Conservation (phyloP, 2,888 invertebrate genomes). For the Quadriops clusia region DNA sequence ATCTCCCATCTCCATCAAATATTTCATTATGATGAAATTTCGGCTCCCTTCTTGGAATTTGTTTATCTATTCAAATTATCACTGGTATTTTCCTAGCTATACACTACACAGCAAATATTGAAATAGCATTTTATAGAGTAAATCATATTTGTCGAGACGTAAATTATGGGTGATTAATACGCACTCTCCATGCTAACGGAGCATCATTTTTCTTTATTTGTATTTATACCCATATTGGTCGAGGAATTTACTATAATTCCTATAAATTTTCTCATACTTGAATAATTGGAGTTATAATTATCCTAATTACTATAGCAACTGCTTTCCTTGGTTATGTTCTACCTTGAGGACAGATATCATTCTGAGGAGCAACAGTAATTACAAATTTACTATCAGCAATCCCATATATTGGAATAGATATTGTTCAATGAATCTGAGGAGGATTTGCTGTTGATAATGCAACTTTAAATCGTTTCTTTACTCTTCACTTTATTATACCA, state of each 20-base stretch:
- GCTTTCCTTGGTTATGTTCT: constrained; percentile 69
- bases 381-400: constrained; percentile 59
- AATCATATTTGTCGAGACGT: constrained; percentile 60
- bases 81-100: constrained; percentile 58
- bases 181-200: constrained; percentile 56
- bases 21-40: constrained; percentile 58
- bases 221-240: constrained; percentile 55
- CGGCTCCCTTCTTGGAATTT: constrained; percentile 52
- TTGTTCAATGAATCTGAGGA: constrained; percentile 65
- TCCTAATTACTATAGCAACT: constrained; percentile 57
- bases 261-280: constrained; percentile 45
- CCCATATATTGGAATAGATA: constrained; percentile 49
- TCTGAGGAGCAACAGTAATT: constrained; percentile 72
- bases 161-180: constrained; percentile 56
- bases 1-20: constrained; percentile 48
- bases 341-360: constrained; percentile 73
- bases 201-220: constrained; percentile 63
- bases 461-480: constrained; percentile 63
- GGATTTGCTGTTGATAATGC: constrained; percentile 62
- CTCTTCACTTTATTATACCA: constrained; percentile 59
- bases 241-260: constrained; percentile 45
- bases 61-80: constrained; percentile 52
- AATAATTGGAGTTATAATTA: constrained; percentile 50
- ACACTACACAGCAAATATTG: constrained; percentile 53
- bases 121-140: constrained; percentile 52